A percentile compares a stretch with the other conserved stretches of the same genome.
Evolutionary conservation across 2,113 vertebrate genomes (phyloP).

Genomic region (Istiophorus platypterus): DNA sequence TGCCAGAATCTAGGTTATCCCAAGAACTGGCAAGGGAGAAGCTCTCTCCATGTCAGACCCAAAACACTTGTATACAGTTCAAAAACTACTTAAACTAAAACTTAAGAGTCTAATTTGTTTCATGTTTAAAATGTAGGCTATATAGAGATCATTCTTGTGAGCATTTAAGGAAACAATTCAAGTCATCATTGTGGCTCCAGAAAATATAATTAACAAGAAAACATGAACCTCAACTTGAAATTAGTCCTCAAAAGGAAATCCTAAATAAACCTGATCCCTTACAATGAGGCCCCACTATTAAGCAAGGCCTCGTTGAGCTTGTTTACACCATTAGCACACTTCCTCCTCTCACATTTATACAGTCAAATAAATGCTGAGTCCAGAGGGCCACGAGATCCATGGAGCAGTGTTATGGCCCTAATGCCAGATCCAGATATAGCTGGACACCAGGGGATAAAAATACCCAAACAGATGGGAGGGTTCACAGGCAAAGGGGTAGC

Average conservation of each 20-base stretch:
- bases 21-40: conserved; percentile 23
- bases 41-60: conserved; percentile 1
- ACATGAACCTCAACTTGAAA: background rate
- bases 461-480: conserved; percentile 79
- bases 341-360: conserved; percentile 35
- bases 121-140: background rate
- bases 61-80: background rate
- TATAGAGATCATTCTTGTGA: background rate
- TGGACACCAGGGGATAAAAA: conserved; percentile 80
- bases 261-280: background rate
- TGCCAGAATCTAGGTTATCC: conserved; percentile 20
- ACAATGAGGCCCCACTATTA: conserved; percentile 4
- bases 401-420: conserved; percentile 52
- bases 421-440: conserved; percentile 79
- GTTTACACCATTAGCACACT: conserved; percentile 58
- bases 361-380: conserved; percentile 45
- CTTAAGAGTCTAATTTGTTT: background rate
- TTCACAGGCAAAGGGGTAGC: conserved; percentile 64
- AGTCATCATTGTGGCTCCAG: background rate
- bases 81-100: background rate
- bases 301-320: background rate
- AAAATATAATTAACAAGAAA: conserved; percentile 10
- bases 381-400: conserved; percentile 43
- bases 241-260: conserved; percentile 18
- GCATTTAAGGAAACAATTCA: background rate